Evolutionary conservation across 2,797 vertebrate genomes (phyloP).

Genomic region (Sebastes taczanowskii): DNA sequence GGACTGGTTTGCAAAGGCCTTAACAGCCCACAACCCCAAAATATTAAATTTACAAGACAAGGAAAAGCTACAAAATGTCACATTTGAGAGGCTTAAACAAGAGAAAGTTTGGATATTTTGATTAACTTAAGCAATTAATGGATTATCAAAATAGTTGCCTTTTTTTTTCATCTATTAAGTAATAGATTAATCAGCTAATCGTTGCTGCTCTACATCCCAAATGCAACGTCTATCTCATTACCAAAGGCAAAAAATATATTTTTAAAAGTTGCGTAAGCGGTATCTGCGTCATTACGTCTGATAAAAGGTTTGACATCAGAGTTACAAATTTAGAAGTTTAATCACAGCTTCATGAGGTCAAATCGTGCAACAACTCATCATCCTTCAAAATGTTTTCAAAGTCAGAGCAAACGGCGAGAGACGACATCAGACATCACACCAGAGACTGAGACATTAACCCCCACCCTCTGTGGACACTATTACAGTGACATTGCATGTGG

Average conservation of each 20-base stretch:
- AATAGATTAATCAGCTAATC: not conserved
- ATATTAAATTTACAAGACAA: not conserved
- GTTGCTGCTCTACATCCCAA: not conserved
- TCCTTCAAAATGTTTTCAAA: not conserved
- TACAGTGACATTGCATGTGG: not conserved
- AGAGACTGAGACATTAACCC: not conserved
- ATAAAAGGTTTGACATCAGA: not conserved
- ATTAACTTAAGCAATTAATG: not conserved
- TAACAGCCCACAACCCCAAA: not conserved
- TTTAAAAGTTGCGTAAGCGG: not conserved
- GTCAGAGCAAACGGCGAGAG: not conserved
- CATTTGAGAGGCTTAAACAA: not conserved
- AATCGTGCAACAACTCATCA: not conserved
- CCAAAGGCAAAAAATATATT: not conserved
- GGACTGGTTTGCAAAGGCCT: no score
- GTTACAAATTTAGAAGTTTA: not conserved
- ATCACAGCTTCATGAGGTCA: not conserved
- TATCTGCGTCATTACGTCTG: not conserved
- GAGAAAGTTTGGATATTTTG: not conserved
- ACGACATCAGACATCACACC: not conserved
- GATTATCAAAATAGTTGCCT: not conserved
- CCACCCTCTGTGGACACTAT: not conserved
- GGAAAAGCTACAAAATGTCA: not conserved
- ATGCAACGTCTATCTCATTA: not conserved
- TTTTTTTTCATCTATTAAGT: not conserved